Evolutionary conservation across 2,888 invertebrate genomes (phyloP).

Genomic region (Cryptocephalus primarius): DNA sequence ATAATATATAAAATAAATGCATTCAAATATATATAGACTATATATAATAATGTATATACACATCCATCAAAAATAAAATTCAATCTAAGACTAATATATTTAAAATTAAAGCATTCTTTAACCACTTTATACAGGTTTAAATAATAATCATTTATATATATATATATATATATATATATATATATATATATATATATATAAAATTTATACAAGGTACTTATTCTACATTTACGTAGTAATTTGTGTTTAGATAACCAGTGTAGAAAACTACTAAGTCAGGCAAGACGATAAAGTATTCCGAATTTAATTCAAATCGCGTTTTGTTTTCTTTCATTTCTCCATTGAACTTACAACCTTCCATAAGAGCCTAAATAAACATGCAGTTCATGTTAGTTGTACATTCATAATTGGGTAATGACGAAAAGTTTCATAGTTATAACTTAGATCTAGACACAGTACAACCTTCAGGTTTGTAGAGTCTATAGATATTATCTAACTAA

Average conservation of each 20-base stretch:
- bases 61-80: slow-evolving; percentile 9
- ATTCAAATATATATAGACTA: slow-evolving; percentile 1
- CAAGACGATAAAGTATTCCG: too few species aligned
- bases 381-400: too few species aligned
- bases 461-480: too few species aligned
- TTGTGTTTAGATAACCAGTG: slow-evolving; percentile 13
- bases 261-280: slow-evolving; percentile 1
- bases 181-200: neutral
- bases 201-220: neutral
- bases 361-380: too few species aligned
- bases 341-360: too few species aligned
- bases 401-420: too few species aligned
- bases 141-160: slow-evolving; percentile 10
- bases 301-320: too few species aligned
- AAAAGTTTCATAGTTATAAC: too few species aligned
- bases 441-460: too few species aligned
- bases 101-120: slow-evolving; percentile 8
- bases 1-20: slow-evolving; percentile 2
- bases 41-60: slow-evolving; percentile 7
- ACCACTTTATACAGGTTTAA: slow-evolving; percentile 9
- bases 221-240: neutral
- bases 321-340: too few species aligned
- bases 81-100: slow-evolving; percentile 5
- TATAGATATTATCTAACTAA: too few species aligned
- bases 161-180: slow-evolving; percentile 12